Percentiles rank a stretch among this genome's conserved stretches.
phyloP scores from a whole-genome alignment of 2,797 vertebrate genomes.

The Periparus ater region DNA sequence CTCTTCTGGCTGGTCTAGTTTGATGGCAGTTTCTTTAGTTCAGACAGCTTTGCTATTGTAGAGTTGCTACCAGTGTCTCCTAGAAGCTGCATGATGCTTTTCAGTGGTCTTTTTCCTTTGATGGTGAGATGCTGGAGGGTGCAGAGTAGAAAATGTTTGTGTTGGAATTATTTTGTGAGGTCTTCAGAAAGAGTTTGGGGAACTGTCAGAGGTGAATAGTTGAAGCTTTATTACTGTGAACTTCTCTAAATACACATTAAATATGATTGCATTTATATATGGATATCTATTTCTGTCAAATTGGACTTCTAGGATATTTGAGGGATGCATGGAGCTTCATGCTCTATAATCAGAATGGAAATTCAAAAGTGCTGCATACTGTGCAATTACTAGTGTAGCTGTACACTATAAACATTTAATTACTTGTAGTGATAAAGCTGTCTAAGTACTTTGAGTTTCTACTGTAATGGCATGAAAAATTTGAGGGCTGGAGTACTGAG shows the following conservation, averaged over 20 bases:
- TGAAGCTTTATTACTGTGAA: neutral
- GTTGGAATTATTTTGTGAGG: neutral
- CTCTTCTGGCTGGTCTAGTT: neutral
- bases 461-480: neutral
- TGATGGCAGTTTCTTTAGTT: no score
- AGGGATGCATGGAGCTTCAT: neutral
- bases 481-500: neutral
- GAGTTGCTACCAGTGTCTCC: neutral
- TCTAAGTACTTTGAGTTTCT: neutral
- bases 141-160: neutral
- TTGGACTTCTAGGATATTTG: neutral
- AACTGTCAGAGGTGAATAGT: neutral
- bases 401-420: slow-evolving; percentile 14
- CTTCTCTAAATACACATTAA: neutral
- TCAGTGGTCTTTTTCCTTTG: neutral
- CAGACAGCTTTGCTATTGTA: neutral
- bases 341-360: neutral
- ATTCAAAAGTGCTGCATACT: neutral
- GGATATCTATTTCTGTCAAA: neutral
- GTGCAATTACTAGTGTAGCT: neutral
- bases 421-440: slow-evolving; percentile 9
- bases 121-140: neutral
- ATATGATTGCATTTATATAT: neutral
- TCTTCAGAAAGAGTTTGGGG: neutral
- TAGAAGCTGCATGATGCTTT: neutral